Evolutionary conservation across 2,797 vertebrate species (phyloP).

Genomic region (Pseudochirops cupreus): DNA sequence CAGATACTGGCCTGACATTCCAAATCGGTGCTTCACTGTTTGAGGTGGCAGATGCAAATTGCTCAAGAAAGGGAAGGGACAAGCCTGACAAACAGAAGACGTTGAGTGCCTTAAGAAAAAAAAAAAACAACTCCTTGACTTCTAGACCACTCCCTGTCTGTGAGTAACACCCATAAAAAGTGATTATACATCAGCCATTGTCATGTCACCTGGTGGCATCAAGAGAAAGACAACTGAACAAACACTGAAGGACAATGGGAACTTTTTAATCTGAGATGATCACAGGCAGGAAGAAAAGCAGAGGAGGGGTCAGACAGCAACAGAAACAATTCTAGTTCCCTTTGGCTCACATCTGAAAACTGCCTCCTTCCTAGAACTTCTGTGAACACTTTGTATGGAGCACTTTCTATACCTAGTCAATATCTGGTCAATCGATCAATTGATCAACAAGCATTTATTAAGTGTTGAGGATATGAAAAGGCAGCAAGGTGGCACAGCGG

Average conservation of each 20-base stretch:
- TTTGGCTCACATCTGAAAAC: constrained; percentile 46
- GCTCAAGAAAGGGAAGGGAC: neutral
- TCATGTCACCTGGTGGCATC: constrained; percentile 45
- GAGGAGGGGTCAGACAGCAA: constrained; percentile 38
- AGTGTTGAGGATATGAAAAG: neutral
- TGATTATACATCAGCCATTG: constrained; percentile 62
- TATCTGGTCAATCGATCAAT: neutral
- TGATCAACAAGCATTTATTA: neutral
- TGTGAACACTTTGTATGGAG: constrained; percentile 52
- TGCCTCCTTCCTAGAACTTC: constrained; percentile 27
- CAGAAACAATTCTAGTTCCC: constrained; percentile 45
- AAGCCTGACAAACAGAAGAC: neutral
- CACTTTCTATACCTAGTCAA: constrained; percentile 40
- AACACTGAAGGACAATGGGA: constrained; percentile 50
- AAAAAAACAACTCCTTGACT: neutral
- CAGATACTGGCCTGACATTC: constrained; percentile 38
- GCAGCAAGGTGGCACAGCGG: neutral
- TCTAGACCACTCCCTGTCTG: constrained; percentile 65
- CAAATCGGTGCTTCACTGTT: constrained; percentile 14
- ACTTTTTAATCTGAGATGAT: constrained; percentile 61
- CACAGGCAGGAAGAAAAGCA: constrained; percentile 58
- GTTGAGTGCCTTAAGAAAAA: neutral
- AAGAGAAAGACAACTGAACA: constrained; percentile 75
- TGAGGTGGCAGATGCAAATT: constrained; percentile 49
- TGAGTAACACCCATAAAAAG: constrained; percentile 75